Evolutionary conservation across 2,113 vertebrate genomes (phyloP).

Genomic region (Ciconia boyciana): DNA sequence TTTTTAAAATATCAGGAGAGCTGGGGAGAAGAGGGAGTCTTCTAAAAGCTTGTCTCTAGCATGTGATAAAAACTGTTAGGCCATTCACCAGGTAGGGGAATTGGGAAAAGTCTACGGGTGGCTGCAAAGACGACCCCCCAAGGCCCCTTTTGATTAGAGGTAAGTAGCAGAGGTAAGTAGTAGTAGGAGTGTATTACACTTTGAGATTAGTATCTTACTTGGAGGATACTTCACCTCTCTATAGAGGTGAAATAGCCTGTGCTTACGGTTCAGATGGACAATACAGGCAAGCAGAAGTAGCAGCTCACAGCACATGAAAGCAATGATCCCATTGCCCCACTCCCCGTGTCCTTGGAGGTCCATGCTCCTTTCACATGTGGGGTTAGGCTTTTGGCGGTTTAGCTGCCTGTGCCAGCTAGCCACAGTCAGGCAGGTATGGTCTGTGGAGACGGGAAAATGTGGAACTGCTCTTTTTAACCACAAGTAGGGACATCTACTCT

Average conservation of each 20-base stretch:
- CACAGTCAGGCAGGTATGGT: not conserved
- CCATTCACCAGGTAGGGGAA: not conserved
- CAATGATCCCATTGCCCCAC: not conserved
- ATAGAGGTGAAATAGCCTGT: not conserved
- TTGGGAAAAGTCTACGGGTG: not conserved
- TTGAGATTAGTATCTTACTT: not conserved
- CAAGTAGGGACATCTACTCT: not conserved
- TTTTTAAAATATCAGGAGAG: not conserved
- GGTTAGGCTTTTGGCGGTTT: not conserved
- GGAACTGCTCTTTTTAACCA: not conserved
- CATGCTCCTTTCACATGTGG: not conserved
- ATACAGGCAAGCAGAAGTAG: not conserved
- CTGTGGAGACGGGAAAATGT: not conserved
- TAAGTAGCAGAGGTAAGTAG: not conserved
- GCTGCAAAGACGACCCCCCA: not conserved
- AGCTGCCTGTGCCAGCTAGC: not conserved
- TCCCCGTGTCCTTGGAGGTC: fast-evolving
- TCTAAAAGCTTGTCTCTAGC: not conserved
- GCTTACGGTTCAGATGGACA: not conserved
- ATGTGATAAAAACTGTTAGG: not conserved
- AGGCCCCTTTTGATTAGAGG: not conserved
- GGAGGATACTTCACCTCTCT: not conserved
- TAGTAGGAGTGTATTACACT: not conserved
- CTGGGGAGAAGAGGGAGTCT: not conserved
- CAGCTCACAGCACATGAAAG: not conserved